Base-by-base conservation (phyloP, 1,140 invertebrate genomes). In the Drosophila nasuta region DNA sequence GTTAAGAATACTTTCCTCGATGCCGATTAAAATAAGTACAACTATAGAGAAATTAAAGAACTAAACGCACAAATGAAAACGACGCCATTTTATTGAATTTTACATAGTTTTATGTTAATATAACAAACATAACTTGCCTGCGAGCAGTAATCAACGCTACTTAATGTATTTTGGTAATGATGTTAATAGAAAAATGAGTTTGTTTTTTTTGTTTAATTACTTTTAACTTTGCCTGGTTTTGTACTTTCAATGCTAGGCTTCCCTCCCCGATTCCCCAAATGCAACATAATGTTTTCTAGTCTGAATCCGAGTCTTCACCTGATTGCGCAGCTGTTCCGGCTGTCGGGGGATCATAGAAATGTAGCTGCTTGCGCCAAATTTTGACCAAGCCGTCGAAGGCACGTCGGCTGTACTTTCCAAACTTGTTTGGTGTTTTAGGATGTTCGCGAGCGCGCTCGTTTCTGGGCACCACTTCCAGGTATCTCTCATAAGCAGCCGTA, bases 301-400 rank as follows among this genome's bases (percentile, higher is more conserved):
- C 88, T 33, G 78, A 91, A n/a, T 91, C 88, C 0, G 87, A 82
- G 38, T 91, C 83, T n/a, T 79, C 64, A 30, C 10, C 43, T 0
- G 33, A 8, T 4, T 43, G 10, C 35, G 35, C 10, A 4, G 65
- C 15, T 33, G 4, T 10, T 17, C 43, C 11, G 13, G 62, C 56
- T 10, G 71, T 90, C 17, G 94, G 93, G 35, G 95, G 94, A 93
- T 98, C 97, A 94, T 95, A 99, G 72, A 94, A 93, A 91, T 99
- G 98, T 25, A 99, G 93, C 75, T 96, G 94, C 85, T 96, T 95
- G 46, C 97, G 94, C 98, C 98, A 98, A 51, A 96, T 94, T 92
- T 95, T 96, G 0, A 99, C 95, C 75, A 97, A 94, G 10, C 95
- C 96, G 92, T 99, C 98, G 95, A 97, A 99, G 6, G 96, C 97